Evolutionary conservation across 2,797 vertebrate genomes (phyloP).

Genomic region (Ambastaia sidthimunki): DNA sequence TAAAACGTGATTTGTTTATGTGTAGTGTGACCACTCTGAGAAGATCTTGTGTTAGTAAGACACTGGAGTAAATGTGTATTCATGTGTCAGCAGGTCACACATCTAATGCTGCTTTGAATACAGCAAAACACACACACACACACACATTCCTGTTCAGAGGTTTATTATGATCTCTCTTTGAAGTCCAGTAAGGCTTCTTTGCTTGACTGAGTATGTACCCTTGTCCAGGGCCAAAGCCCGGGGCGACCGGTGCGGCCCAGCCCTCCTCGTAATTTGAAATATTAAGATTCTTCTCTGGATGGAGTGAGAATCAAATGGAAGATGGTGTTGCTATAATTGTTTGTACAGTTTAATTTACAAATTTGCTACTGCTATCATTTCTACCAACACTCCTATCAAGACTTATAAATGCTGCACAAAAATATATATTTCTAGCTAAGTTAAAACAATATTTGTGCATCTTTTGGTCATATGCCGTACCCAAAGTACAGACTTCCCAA

Average conservation of each 20-base stretch:
- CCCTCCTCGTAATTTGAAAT: not conserved
- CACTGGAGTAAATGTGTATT: not conserved
- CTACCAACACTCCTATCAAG: no score
- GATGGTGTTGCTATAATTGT: not conserved
- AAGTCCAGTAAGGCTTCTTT: slow-evolving; percentile 32
- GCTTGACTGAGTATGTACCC: slow-evolving; percentile 21
- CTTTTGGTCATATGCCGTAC: slow-evolving; percentile 13
- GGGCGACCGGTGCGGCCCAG: no score
- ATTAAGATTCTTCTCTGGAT: slow-evolving; percentile 5
- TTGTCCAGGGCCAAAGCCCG: not conserved
- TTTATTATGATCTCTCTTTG: slow-evolving; percentile 48
- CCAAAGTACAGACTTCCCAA: slow-evolving; percentile 10
- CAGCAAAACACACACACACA: no score
- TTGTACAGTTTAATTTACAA: no score
- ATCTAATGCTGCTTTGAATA: not conserved
- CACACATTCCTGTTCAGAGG: slow-evolving; percentile 32
- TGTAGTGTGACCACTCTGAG: not conserved
- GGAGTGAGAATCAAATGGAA: not conserved
- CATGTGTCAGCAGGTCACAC: slow-evolving; percentile 6
- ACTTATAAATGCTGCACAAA: no score
- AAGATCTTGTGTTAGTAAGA: not conserved
- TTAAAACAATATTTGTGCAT: slow-evolving; percentile 14
- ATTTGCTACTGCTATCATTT: no score
- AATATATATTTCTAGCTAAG: not conserved
- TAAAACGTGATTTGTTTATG: slow-evolving; percentile 26